Base-by-base conservation (phyloP, 2,888 invertebrate genomes). In the Cartodere bifasciata region DNA sequence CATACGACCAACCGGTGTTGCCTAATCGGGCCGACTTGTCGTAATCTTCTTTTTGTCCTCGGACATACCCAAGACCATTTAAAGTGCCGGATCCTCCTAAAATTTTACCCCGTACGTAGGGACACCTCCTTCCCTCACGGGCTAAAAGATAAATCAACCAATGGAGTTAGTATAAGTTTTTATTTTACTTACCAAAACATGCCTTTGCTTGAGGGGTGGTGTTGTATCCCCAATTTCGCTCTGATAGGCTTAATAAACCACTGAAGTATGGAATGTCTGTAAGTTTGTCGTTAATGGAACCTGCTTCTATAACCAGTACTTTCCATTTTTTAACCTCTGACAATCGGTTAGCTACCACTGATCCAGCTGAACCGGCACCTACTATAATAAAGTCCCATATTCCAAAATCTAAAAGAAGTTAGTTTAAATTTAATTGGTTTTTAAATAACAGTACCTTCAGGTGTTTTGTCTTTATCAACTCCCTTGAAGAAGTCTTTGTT, bases 61-160 rank as follows among this genome's bases (percentile, higher is more conserved):
- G 63, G 0, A 84, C 79, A 54, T 87, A 87, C 3, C 85, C 66
- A 83, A 87, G 83, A 52, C 80, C 81, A 51, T 87, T 87, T 1
- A 86, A 64, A 1, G 78, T 76, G 40, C 80, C 79, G 1, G 79
- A 79, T 1, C 87, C 87, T 4, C 88, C 90, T 1, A 88, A 64
- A 1, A 85, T 82, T 56, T 83, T 84, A 21, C 83, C 83, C 22
- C 90, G 63, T 0, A 82, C 82, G 80, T 82, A 83, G 53, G 77
- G 81, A 58, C 83, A 83, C 29, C 76, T 66, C 29, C 71, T 73
- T 32, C 75, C n/a, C n/a, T n/a, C n/a, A n/a, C n/a, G n/a, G n/a
- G n/a, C n/a, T n/a, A n/a, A n/a, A n/a, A 7, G 6, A 17, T 17
- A 6, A 17, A 17, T 17, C 6, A 17, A 17, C 9, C 11, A n/a